Evolutionary conservation across 1,140 invertebrate species (phyloP).

Genomic region (Bombus superbus): DNA sequence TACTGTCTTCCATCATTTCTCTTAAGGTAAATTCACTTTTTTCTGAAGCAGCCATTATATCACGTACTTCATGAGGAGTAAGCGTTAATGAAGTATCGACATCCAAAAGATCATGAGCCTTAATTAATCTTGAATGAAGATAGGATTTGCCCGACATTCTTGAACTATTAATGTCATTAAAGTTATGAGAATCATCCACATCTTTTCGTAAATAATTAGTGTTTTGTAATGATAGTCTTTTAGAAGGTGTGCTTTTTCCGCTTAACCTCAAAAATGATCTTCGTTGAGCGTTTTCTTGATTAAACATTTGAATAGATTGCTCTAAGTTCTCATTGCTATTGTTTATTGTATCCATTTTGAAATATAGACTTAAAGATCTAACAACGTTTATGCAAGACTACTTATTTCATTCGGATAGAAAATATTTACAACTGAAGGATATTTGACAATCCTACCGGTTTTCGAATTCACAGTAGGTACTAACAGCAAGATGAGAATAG

Average conservation of each 20-base stretch:
- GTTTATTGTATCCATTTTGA: constrained; percentile 52
- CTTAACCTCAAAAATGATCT: constrained; percentile 70
- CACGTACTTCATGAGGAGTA: constrained; percentile 71
- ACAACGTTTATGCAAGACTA: neutral
- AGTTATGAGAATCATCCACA: constrained; percentile 19
- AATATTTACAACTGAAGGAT: neutral
- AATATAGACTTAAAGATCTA: neutral
- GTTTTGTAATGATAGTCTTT: constrained; percentile 60
- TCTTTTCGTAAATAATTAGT: constrained; percentile 44
- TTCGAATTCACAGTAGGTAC: constrained; percentile 31
- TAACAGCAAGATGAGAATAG: neutral
- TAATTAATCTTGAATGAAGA: constrained; percentile 9
- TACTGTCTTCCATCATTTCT: constrained; percentile 79
- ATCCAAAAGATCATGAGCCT: constrained; percentile 34
- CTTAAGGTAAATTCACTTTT: constrained; percentile 72
- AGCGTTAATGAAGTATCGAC: constrained; percentile 71
- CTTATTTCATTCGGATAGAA: neutral
- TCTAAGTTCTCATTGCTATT: constrained; percentile 57
- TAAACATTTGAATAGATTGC: constrained; percentile 57
- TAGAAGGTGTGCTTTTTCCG: constrained; percentile 57
- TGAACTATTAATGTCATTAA: constrained; percentile 21
- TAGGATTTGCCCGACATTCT: constrained; percentile 16
- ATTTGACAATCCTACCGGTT: constrained; percentile 16
- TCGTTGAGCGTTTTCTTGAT: constrained; percentile 59
- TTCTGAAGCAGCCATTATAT: constrained; percentile 68